Conservation (phyloP, 2,797 vertebrate species). For the Psittacula derbiana region DNA sequence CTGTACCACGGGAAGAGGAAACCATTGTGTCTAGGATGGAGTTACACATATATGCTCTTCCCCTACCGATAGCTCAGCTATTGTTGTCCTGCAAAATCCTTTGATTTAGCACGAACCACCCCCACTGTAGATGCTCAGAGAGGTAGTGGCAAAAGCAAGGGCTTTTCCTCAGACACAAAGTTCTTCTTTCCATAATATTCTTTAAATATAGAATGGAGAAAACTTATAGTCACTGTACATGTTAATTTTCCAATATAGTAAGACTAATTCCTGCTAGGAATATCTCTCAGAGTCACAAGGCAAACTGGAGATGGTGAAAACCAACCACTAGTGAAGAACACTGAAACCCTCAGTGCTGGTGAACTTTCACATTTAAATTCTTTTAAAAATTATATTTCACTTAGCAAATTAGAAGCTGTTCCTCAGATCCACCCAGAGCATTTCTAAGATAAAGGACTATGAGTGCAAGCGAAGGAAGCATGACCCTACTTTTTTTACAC, state of each 20-base stretch:
- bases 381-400: background rate
- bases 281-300: background rate
- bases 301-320: background rate
- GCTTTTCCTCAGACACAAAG: background rate
- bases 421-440: background rate
- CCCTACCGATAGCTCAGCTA: background rate
- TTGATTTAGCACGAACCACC: conserved; percentile 12
- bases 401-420: background rate
- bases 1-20: conserved; percentile 48
- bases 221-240: fast-evolving
- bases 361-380: background rate
- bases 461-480: background rate
- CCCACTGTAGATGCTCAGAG: background rate
- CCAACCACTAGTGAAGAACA: background rate
- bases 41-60: background rate
- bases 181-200: background rate
- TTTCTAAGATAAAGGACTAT: background rate
- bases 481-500: background rate
- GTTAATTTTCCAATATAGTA: background rate
- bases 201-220: background rate
- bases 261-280: background rate
- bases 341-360: background rate
- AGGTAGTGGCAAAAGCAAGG: background rate
- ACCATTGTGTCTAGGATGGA: background rate
- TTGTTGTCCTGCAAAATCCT: conserved; percentile 14